Conservation (phyloP, 2,113 vertebrate genomes). For the Litocranius walleri region DNA sequence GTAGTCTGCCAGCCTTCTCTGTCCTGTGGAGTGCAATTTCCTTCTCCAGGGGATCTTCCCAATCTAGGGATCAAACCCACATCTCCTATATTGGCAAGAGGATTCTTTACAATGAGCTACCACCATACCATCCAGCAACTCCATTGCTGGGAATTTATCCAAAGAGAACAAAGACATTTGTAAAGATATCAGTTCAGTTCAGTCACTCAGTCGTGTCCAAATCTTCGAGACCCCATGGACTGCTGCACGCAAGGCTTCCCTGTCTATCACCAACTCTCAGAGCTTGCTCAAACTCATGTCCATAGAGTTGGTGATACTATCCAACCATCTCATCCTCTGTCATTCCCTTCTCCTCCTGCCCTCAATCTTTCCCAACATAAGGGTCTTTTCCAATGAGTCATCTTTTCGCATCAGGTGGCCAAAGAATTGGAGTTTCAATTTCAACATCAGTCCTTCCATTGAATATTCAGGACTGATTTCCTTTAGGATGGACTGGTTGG, state of each 20-base stretch:
- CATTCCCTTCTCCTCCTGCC: background rate
- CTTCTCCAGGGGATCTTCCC: background rate
- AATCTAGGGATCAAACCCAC: background rate
- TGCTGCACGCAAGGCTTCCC: background rate
- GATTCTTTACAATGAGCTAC: background rate
- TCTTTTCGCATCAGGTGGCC: background rate
- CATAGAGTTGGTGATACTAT: background rate
- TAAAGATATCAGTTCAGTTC: background rate
- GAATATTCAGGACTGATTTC: background rate
- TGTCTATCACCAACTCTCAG: background rate
- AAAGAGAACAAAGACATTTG: background rate
- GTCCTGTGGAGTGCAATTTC: background rate
- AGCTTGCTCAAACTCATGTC: background rate
- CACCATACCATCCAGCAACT: background rate
- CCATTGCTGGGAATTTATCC: background rate
- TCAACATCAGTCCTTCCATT: background rate
- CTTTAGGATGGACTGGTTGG: background rate
- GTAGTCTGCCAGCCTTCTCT: background rate
- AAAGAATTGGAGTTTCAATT: background rate
- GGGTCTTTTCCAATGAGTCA: background rate
- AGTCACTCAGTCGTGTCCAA: fast-evolving
- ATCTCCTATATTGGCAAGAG: background rate
- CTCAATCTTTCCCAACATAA: background rate
- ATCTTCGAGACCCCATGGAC: background rate
- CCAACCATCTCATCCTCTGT: background rate